Base-by-base conservation (phyloP, 2,888 invertebrate genomes). In the Sesia apiformis region DNA sequence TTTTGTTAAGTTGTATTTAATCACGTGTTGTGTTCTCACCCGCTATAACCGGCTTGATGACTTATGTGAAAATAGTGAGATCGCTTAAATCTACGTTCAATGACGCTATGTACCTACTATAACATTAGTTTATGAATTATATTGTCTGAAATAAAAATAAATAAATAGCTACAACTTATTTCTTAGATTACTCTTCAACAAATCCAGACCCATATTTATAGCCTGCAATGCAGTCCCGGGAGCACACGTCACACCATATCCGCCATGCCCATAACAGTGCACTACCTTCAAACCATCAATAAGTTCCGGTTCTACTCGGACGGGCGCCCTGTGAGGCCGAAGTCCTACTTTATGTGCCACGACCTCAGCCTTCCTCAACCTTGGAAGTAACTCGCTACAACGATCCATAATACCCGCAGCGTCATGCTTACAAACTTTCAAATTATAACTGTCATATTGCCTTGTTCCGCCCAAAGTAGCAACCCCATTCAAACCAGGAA, bases 191-290 rank as follows among this genome's bases (percentile, higher is more conserved):
- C 72, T 55, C 54, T 64, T 77, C 8, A 91, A 63, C 40, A 92
- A 69, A 62, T 95, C 92, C 53, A 90, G 83, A 0, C 94, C 93
- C 23, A 95, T 81, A 53, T 91, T 73, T 0, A 96, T 93, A 0
- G 97, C 96, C 68, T 96, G 91, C 57, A 92, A 87, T 0, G 95
- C 93, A 0, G 97, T 97, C 5, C 98, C 98, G 40, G 98, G 98
- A 4, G 96, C 95, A 43, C 96, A 93, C 57, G 95, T 95, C 0
- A 98, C 94, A 0, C 98, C 98, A 74, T 97, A 97, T 0, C 97
- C 97, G 0, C 98, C 97, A 75, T 98, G 98, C 0, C 98, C 98
- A 74, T 98, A 98, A 79, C 98, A 97, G 76, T 98, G 98, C 4
- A 98, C 93, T 41, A 98, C 90, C 60, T 76, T 87, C 61, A 86